Evolutionary conservation across 2,797 vertebrate species (phyloP).

Genomic region (Graptemys geographica): DNA sequence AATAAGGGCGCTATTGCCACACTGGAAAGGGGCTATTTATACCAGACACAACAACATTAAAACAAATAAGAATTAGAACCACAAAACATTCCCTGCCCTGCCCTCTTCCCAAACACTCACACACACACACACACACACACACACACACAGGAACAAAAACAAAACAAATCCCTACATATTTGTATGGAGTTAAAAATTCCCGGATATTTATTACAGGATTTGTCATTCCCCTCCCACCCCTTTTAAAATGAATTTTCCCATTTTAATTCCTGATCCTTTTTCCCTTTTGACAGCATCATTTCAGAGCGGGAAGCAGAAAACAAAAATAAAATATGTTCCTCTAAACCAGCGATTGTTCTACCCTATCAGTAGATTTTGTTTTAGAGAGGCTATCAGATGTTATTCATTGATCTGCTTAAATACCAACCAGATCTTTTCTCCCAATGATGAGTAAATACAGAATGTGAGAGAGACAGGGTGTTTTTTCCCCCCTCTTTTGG

Average conservation of each 20-base stretch:
- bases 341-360: accelerated
- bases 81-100: accelerated
- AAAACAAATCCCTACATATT: neutral
- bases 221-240: neutral
- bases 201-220: accelerated
- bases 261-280: neutral
- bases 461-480: accelerated
- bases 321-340: neutral
- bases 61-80: neutral
- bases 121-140: neutral
- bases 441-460: accelerated
- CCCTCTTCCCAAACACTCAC: neutral
- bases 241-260: neutral
- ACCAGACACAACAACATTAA: neutral
- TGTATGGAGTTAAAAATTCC: neutral
- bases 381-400: neutral
- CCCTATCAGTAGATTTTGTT: accelerated
- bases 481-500: accelerated
- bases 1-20: neutral
- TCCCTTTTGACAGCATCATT: neutral
- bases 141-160: neutral
- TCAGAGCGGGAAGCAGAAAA: accelerated
- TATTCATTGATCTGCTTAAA: accelerated
- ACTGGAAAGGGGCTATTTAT: neutral
- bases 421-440: neutral